Evolutionary conservation across 2,113 vertebrate genomes (phyloP).

Genomic region (Callipepla californica): DNA sequence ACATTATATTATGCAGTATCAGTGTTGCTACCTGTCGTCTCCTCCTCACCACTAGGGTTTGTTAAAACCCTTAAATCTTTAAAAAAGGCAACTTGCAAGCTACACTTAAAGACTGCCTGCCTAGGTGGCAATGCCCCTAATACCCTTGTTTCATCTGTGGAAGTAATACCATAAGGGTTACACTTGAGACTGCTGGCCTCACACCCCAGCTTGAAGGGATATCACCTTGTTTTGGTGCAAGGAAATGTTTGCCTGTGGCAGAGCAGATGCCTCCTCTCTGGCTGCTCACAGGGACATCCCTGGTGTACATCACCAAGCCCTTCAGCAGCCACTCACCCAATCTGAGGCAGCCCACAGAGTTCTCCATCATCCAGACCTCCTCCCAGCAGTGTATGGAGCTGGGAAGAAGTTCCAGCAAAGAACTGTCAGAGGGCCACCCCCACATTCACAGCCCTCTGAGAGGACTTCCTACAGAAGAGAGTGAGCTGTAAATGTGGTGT

Average conservation of each 20-base stretch:
- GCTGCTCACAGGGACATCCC: neutral
- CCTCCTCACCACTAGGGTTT: neutral
- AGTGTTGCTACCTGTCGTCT: conserved; percentile 10
- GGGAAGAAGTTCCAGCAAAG: neutral
- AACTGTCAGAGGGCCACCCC: neutral
- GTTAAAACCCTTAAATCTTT: neutral
- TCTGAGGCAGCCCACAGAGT: neutral
- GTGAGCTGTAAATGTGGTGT: fast-evolving
- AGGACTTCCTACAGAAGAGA: neutral
- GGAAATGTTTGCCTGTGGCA: neutral
- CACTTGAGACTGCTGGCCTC: neutral
- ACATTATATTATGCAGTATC: neutral
- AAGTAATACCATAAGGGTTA: neutral
- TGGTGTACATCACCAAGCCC: neutral
- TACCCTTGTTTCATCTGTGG: conserved; percentile 8
- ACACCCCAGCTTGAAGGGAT: neutral
- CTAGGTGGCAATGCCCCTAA: neutral
- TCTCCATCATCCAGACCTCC: neutral
- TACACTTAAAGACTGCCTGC: conserved; percentile 19
- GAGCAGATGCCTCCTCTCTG: neutral
- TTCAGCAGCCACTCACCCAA: neutral
- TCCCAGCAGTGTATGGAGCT: neutral
- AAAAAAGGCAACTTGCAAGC: neutral
- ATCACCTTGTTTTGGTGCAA: neutral
- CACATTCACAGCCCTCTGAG: fast-evolving